Evolutionary conservation across 2,888 invertebrate genomes (phyloP).

Genomic region (Platycheirus albimanus): DNA sequence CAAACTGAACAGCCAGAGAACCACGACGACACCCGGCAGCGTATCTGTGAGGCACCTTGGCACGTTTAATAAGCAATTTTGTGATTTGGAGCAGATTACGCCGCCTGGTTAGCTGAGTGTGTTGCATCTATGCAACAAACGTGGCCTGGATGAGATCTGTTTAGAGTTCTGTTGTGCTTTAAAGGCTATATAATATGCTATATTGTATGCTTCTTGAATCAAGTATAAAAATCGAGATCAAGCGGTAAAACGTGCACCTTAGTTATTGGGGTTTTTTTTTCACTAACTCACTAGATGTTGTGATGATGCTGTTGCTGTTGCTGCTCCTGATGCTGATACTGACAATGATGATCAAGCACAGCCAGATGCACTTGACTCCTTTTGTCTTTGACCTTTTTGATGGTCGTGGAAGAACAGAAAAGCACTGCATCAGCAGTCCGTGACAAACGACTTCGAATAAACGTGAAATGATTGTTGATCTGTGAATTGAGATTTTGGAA

Average conservation of each 20-base stretch:
- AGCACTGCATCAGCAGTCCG: conserved; percentile 32
- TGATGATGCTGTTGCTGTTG: conserved; percentile 3
- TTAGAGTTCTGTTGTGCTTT: conserved; percentile 25
- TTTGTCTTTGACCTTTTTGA: conserved; percentile 60
- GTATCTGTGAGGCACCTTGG: conserved; percentile 61
- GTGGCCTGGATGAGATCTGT: conserved; percentile 38
- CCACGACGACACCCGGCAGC: conserved; percentile 16
- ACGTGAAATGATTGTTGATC: conserved; percentile 59
- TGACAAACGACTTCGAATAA: conserved; percentile 47
- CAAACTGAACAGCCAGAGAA: conserved; percentile 14
- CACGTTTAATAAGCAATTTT: conserved; percentile 73
- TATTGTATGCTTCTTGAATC: conserved; percentile 34
- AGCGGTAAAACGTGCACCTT: conserved; percentile 68
- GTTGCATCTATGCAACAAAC: conserved; percentile 1
- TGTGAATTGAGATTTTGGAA: conserved; percentile 16
- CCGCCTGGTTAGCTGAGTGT: conserved; percentile 53
- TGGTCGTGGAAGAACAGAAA: conserved; percentile 13
- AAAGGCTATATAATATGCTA: too few species aligned
- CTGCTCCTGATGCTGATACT: conserved; percentile 27
- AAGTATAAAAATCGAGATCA: conserved; percentile 65
- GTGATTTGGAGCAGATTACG: conserved; percentile 73
- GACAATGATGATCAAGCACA: conserved; percentile 49
- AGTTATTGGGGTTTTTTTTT: conserved; percentile 67
- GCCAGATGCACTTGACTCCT: conserved; percentile 70
- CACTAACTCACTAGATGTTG: conserved; percentile 42